phyloP scores from a whole-genome alignment of 1,140 invertebrate species.

The Lepidurus arcticus region DNA sequence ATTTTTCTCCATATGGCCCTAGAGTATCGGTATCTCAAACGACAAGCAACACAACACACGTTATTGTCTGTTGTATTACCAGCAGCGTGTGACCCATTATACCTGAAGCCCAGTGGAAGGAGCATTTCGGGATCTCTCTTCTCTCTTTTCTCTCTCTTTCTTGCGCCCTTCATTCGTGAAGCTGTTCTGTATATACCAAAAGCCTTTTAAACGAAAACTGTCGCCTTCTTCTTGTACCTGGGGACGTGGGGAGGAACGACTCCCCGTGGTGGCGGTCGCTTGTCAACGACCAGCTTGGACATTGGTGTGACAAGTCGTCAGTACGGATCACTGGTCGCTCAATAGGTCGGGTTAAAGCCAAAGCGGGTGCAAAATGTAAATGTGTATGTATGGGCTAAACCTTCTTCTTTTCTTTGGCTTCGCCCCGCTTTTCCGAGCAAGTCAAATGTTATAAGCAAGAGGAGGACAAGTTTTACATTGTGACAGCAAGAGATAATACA shows the following conservation, averaged over 20 bases:
- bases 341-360: not conserved
- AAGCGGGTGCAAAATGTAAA: not conserved
- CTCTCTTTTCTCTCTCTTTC: not conserved
- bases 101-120: slow-evolving; percentile 5
- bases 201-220: not conserved
- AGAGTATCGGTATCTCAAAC: too few relatives aligned
- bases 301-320: slow-evolving; percentile 18
- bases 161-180: not conserved
- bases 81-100: not conserved
- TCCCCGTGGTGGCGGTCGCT: slow-evolving; percentile 12
- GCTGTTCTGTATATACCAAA: not conserved
- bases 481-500: not conserved
- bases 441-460: not conserved
- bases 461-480: not conserved
- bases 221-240: not conserved
- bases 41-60: not conserved
- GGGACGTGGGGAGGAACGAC: not conserved
- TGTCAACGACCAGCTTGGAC: slow-evolving; percentile 13
- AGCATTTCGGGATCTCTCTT: not conserved
- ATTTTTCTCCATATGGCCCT: too few relatives aligned
- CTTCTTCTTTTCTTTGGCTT: not conserved
- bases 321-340: slow-evolving; percentile 11
- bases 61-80: too few relatives aligned
- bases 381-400: not conserved
- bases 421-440: not conserved